Conservation (phyloP, 2,888 invertebrate genomes). For the Hypena proboscidalis region DNA sequence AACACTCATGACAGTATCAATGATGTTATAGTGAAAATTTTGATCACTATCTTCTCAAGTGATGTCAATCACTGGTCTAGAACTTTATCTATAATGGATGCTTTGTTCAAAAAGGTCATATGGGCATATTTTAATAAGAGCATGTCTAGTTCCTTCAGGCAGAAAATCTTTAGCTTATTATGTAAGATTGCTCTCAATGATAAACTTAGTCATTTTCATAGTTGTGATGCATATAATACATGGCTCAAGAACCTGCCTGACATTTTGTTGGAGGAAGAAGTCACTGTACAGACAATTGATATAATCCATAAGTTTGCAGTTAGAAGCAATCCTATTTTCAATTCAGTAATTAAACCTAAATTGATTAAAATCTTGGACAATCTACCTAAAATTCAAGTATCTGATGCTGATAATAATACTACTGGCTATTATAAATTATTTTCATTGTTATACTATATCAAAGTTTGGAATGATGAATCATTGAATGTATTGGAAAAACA, state of each 20-base stretch:
- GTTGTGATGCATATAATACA: slow-evolving; percentile 66
- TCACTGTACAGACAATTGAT: slow-evolving; percentile 81
- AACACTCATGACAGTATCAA: slow-evolving; percentile 55
- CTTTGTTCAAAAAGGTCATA: slow-evolving; percentile 70
- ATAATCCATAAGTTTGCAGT: slow-evolving; percentile 86
- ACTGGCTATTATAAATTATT: slow-evolving; percentile 80
- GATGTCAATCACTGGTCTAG: slow-evolving; percentile 71
- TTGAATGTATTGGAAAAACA: slow-evolving; percentile 73
- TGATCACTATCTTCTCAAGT: slow-evolving; percentile 65
- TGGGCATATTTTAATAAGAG: slow-evolving; percentile 65
- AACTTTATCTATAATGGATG: slow-evolving; percentile 59
- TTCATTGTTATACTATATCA: slow-evolving; percentile 83
- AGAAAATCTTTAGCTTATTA: slow-evolving; percentile 71
- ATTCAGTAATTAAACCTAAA: slow-evolving; percentile 73
- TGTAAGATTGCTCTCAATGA: slow-evolving; percentile 77
- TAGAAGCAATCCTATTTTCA: slow-evolving; percentile 80
- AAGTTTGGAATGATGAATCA: slow-evolving; percentile 70
- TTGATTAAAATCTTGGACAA: slow-evolving; percentile 75
- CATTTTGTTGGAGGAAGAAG: slow-evolving; percentile 77
- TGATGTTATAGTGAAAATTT: slow-evolving; percentile 59
- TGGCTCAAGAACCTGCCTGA: slow-evolving; percentile 85
- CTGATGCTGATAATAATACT: slow-evolving; percentile 67
- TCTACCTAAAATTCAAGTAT: slow-evolving; percentile 66
- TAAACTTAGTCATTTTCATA: slow-evolving; percentile 67
- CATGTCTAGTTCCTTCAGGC: slow-evolving; percentile 57